Evolutionary conservation across 2,888 invertebrate genomes (phyloP).

Genomic region (Zygogramma bicolorata): DNA sequence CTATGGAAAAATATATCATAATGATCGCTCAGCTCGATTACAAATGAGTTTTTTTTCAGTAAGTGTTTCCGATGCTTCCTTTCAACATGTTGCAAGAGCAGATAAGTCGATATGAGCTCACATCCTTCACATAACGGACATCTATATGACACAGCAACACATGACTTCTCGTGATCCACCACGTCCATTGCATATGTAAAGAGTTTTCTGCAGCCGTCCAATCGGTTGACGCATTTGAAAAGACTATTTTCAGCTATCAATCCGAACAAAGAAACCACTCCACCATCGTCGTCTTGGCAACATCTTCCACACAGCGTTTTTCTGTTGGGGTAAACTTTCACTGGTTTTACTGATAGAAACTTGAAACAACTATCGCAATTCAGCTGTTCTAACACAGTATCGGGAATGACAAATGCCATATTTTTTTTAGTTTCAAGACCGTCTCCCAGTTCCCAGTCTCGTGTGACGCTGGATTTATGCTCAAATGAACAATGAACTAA

Average conservation of each 20-base stretch:
- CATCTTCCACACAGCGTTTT: slow-evolving; percentile 39
- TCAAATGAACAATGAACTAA: no score
- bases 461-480: no score
- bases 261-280: slow-evolving; percentile 25
- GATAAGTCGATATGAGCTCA: background rate
- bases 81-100: slow-evolving; percentile 16
- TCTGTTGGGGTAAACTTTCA: slow-evolving; percentile 32
- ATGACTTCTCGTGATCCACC: slow-evolving; percentile 34
- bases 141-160: no score
- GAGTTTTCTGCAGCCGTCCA: slow-evolving; percentile 33
- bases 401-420: slow-evolving; percentile 38
- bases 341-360: slow-evolving; percentile 36
- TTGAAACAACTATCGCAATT: slow-evolving; percentile 31
- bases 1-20: slow-evolving; percentile 6
- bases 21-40: background rate
- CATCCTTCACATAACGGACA: no score
- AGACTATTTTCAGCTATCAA: slow-evolving; percentile 26
- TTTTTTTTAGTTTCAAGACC: no score
- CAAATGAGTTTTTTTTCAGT: background rate
- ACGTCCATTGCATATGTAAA: slow-evolving; percentile 22
- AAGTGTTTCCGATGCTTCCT: background rate
- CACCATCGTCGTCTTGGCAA: slow-evolving; percentile 8
- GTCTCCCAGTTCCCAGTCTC: no score
- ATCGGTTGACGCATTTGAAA: slow-evolving; percentile 38
- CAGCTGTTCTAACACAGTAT: slow-evolving; percentile 24